These are phyloP conservation scores for Poecile atricapillus DNA, from an alignment of 2,113 vertebrate species.

Conservation along the genomic window DNA sequence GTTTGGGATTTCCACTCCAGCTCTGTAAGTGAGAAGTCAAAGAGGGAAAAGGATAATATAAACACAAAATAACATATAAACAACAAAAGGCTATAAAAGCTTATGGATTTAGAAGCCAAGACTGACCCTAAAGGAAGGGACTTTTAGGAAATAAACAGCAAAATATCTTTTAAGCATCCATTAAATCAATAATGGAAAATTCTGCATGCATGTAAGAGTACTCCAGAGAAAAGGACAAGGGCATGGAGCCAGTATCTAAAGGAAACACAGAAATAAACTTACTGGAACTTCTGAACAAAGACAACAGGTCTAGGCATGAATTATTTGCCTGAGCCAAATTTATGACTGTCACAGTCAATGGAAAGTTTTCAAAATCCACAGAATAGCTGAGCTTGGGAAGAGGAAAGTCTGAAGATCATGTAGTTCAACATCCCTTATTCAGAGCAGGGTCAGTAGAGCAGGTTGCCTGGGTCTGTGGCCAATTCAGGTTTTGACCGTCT, in stretches of 20 bases:
- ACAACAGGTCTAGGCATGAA: constrained; percentile 9
- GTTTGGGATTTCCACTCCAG: not conserved
- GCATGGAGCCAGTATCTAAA: not conserved
- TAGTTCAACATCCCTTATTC: not conserved
- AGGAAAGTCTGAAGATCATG: not conserved
- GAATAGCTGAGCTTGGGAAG: not conserved
- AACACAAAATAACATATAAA: not conserved
- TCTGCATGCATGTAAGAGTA: not conserved
- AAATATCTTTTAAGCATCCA: not conserved
- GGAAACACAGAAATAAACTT: not conserved
- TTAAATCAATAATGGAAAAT: not conserved
- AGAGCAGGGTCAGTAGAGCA: not conserved
- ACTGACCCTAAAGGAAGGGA: not conserved
- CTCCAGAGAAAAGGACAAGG: not conserved
- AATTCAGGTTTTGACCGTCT: not conserved
- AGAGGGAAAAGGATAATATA: not conserved
- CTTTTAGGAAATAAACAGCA: constrained; percentile 8
- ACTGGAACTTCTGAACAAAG: constrained; percentile 10
- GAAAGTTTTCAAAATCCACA: not conserved
- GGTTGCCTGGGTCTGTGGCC: not conserved
- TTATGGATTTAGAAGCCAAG: not conserved
- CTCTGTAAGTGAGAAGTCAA: not conserved
- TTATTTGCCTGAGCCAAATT: not conserved
- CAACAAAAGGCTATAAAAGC: not conserved
- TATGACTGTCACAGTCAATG: not conserved